Evolutionary conservation across 35 echinoderm and acorn worm species (phyloP).

Genomic region (Diadema setosum): DNA sequence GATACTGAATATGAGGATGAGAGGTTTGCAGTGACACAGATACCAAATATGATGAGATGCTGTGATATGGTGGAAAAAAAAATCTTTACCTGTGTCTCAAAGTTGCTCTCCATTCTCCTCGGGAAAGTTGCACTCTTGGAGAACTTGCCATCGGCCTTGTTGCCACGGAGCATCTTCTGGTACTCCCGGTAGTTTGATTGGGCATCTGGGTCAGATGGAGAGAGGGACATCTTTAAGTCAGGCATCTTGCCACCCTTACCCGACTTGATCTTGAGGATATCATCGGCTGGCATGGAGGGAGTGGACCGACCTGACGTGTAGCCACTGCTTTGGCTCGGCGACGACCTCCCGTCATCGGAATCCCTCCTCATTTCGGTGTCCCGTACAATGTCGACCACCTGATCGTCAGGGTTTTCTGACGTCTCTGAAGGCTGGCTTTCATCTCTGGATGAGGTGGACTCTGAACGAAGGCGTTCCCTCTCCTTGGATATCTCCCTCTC

Average conservation of each 20-base stretch:
- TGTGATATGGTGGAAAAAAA: no score
- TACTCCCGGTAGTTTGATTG: constrained; percentile 60
- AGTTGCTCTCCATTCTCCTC: neutral
- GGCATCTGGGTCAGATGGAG: neutral
- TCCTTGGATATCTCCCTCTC: constrained; percentile 24
- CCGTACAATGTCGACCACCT: neutral
- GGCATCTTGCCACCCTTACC: constrained; percentile 13
- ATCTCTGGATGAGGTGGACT: neutral
- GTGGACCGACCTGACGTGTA: constrained; percentile 55
- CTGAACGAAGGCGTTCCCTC: neutral
- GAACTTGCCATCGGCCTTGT: constrained; percentile 22
- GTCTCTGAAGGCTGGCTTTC: constrained; percentile 8
- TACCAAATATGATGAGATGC: no score
- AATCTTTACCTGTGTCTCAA: constrained; percentile 4
- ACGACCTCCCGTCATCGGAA: neutral
- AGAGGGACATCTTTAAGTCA: neutral
- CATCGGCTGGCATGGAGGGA: constrained; percentile 37
- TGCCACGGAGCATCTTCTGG: constrained; percentile 49
- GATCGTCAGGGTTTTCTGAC: neutral
- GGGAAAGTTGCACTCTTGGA: neutral
- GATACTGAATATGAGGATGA: no score
- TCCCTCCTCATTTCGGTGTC: constrained; percentile 9
- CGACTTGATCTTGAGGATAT: neutral
- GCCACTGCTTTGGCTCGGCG: constrained; percentile 34
- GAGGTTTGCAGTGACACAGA: no score